phyloP scores from a whole-genome alignment of 2,113 vertebrate genomes.

The Numenius arquata region DNA sequence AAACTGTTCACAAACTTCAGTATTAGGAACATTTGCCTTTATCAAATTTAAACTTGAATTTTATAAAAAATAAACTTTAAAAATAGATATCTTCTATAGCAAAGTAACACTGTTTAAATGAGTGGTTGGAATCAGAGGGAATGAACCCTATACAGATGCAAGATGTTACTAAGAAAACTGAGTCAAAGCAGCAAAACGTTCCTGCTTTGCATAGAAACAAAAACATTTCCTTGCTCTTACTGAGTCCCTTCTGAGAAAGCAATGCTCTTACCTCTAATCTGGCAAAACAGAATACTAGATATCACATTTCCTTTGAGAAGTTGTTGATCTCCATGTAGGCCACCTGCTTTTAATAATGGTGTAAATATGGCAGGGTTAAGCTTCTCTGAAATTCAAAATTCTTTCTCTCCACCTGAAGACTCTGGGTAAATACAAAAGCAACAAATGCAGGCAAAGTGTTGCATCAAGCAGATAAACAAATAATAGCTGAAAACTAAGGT shows the following conservation, averaged over 20 bases:
- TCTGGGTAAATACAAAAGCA: neutral
- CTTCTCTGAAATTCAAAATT: neutral
- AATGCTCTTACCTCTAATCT: neutral
- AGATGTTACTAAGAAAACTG: neutral
- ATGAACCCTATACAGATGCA: neutral
- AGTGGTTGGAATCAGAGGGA: neutral
- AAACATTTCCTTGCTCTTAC: neutral
- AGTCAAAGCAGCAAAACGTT: neutral
- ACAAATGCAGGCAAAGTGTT: neutral
- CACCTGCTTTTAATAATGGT: neutral
- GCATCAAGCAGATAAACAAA: neutral
- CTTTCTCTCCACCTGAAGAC: neutral
- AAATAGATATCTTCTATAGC: neutral
- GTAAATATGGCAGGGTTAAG: neutral
- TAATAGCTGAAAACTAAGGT: neutral
- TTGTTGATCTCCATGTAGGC: neutral
- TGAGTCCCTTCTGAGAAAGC: constrained; percentile 9
- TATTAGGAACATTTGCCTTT: neutral
- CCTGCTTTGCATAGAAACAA: neutral
- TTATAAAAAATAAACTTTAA: neutral
- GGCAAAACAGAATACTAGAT: neutral
- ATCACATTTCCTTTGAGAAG: neutral
- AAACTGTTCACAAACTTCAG: neutral
- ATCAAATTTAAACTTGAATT: neutral
- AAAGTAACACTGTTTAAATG: neutral